Base-by-base conservation (phyloP, 2,888 invertebrate species). In the Hypomecis atomaria region DNA sequence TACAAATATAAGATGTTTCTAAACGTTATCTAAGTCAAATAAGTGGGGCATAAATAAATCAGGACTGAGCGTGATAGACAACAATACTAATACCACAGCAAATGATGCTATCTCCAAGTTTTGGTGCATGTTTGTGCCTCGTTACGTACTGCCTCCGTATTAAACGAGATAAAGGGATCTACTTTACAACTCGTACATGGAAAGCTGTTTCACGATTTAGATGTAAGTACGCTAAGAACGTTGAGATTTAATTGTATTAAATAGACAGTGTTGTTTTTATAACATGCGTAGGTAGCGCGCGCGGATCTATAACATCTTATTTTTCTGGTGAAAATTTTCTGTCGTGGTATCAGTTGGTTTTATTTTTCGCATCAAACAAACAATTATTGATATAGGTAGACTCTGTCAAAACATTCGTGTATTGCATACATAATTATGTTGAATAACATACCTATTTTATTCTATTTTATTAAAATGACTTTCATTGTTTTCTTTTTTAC, bases 31-130 rank as follows among this genome's bases (percentile, higher is more conserved):
- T 90, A 74, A 75, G 72, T 79, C 83, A 92, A 91, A 91, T 90
- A 91, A 81, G 78, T 82, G 82, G 75, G 75, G 77, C 86, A 88
- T 91, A 89, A 90, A 92, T 92, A 90, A 90, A 90, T 89, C 86
- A 88, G 86, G 78, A 81, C 86, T 85, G 76, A 79, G 81, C 71
- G 78, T 75, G 84, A 89, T 90, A 90, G 87, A 91, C 89, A 90
- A 89, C 87, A 85, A 72, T 68, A 70, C 77, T 92, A 92, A 92
- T 90, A 75, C 90, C 77, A 83, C 60, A 70, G 87, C 78, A 92
- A 92, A 92, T 88, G 81, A 83, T 87, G 79, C 85, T 89, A 92
- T 92, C 60, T 57, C 90, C 77, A 74, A 72, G 76, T 79, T 86
- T 82, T 73, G 80, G 83, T 75, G 74, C 75, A 69, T 85, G 82